A percentile compares a stretch with the other conserved stretches of the same genome.
Conservation (phyloP, 2,888 invertebrate species). For the Orthosia incerta region DNA sequence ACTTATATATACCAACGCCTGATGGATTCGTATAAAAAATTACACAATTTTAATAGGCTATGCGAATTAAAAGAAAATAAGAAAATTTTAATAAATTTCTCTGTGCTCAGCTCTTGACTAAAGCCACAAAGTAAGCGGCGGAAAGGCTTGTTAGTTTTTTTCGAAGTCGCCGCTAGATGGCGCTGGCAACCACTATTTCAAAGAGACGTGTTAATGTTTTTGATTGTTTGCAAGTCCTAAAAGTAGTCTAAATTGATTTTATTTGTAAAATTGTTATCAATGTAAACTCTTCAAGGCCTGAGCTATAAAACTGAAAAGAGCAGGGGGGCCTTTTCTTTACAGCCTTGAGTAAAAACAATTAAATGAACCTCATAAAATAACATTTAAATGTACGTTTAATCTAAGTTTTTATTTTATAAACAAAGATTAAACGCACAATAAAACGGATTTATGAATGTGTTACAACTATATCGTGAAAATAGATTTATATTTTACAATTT, state of each 20-base stretch:
- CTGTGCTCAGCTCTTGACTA: no score
- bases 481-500: neutral
- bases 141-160: no score
- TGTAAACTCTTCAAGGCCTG: neutral
- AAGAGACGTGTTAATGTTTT: neutral
- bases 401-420: neutral
- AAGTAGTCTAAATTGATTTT: neutral
- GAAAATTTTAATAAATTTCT: no score
- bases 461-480: neutral
- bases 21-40: neutral
- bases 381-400: neutral
- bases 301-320: neutral
- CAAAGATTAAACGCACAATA: neutral
- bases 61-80: no score
- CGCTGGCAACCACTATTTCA: neutral
- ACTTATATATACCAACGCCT: no score
- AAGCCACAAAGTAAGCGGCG: no score
- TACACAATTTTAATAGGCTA: no score
- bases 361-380: no score
- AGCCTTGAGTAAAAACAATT: neutral
- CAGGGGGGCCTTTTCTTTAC: neutral
- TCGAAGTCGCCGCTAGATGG: slow-evolving; percentile 19
- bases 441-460: neutral
- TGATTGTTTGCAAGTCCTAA: neutral
- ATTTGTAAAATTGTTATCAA: neutral